Evolutionary conservation across 2,113 vertebrate genomes (phyloP).

Genomic region (Equus quagga): DNA sequence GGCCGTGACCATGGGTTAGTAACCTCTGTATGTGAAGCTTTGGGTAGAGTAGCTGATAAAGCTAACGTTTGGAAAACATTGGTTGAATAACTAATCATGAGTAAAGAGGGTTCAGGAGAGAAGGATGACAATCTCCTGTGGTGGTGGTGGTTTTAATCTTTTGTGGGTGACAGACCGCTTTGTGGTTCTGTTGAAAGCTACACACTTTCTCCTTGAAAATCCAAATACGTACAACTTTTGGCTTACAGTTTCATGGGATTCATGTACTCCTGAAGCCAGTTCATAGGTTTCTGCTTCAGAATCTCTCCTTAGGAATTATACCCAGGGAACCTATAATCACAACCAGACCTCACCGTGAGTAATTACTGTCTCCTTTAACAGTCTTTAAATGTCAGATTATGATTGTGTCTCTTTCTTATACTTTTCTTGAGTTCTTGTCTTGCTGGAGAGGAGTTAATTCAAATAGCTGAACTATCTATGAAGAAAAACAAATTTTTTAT

Average conservation of each 20-base stretch:
- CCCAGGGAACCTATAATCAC: background rate
- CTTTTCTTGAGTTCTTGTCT: constrained; percentile 30
- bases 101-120: background rate
- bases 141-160: constrained; percentile 36
- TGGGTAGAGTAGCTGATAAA: constrained; percentile 41
- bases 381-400: constrained; percentile 4
- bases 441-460: background rate
- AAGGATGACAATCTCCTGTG: background rate
- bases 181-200: constrained; percentile 26
- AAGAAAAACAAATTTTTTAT: constrained; percentile 2
- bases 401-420: background rate
- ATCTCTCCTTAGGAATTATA: background rate
- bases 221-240: background rate
- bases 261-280: background rate
- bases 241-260: background rate
- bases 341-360: background rate
- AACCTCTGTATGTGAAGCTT: constrained; percentile 43
- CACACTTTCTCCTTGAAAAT: constrained; percentile 31
- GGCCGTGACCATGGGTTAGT: background rate
- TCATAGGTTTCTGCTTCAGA: constrained; percentile 17
- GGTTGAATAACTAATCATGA: background rate
- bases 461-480: background rate
- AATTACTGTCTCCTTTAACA: background rate
- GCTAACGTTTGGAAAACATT: constrained; percentile 8
- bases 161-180: background rate